Percentiles rank a stretch among this genome's conserved stretches.
Conservation (phyloP, 2,797 vertebrate species). For the Crax fasciolata region DNA sequence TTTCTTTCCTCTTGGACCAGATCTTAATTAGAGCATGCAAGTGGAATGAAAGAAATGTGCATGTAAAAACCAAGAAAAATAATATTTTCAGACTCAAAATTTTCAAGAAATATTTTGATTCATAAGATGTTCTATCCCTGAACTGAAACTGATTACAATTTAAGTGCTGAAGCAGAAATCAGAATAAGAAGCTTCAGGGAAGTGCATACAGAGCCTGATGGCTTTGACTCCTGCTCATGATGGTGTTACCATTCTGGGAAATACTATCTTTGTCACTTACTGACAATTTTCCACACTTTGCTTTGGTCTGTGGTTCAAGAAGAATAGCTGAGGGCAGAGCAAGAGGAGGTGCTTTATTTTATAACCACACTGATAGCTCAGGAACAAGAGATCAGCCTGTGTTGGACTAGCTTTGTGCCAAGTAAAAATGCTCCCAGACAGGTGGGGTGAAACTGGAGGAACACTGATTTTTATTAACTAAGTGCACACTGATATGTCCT, state of each 20-base stretch:
- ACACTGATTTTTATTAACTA: slow-evolving; percentile 71
- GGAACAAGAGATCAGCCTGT: slow-evolving; percentile 33
- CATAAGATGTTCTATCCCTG: slow-evolving; percentile 49
- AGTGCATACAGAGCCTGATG: slow-evolving; percentile 39
- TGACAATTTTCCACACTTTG: slow-evolving; percentile 18
- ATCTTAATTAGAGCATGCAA: neutral
- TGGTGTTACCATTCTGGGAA: slow-evolving; percentile 33
- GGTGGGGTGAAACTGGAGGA: slow-evolving; percentile 59
- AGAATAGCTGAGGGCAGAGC: slow-evolving; percentile 20
- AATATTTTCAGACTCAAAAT: neutral
- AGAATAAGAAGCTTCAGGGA: slow-evolving; percentile 35
- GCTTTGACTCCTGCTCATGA: slow-evolving; percentile 58
- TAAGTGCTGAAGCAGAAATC: slow-evolving; percentile 27
- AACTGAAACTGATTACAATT: slow-evolving; percentile 31
- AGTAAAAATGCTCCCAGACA: slow-evolving; percentile 39
- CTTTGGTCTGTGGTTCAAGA: slow-evolving; percentile 17
- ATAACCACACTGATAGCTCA: neutral
- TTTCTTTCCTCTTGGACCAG: neutral
- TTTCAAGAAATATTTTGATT: slow-evolving; percentile 33
- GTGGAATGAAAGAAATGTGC: neutral
- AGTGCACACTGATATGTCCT: slow-evolving; percentile 25
- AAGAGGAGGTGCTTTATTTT: slow-evolving; percentile 6
- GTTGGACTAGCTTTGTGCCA: neutral
- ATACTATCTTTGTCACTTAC: slow-evolving; percentile 50
- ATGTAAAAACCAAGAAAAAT: neutral